These are phyloP conservation scores for Anorthoa munda DNA, from an alignment of 2,888 invertebrate genomes.

Conservation along the genomic window DNA sequence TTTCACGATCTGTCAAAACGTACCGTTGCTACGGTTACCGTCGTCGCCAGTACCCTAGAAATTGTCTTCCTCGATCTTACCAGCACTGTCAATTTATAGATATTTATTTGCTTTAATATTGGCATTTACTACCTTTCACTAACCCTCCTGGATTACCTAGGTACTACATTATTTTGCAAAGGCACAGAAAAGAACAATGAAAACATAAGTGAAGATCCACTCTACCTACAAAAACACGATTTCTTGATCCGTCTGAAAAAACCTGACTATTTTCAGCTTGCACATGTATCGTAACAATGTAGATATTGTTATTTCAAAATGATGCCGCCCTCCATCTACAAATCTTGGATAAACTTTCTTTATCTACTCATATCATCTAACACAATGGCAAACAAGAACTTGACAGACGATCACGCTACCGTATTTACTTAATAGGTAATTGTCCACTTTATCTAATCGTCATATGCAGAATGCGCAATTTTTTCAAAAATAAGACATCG, in stretches of 20 bases:
- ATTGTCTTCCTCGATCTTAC: conserved; percentile 51
- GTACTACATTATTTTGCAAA: neutral
- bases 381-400: conserved; percentile 44
- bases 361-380: conserved; percentile 25
- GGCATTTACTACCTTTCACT: neutral
- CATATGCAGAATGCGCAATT: conserved; percentile 46
- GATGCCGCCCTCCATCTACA: conserved; percentile 16
- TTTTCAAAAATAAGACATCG: conserved; percentile 80
- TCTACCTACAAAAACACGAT: neutral
- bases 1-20: conserved; percentile 66
- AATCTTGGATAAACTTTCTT: conserved; percentile 33
- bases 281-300: conserved; percentile 16
- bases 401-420: conserved; percentile 50
- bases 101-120: conserved; percentile 28
- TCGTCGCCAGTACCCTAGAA: conserved; percentile 53
- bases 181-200: conserved; percentile 1
- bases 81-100: conserved; percentile 32
- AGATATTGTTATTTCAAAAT: conserved; percentile 29
- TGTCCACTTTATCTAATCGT: conserved; percentile 64
- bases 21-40: conserved; percentile 64
- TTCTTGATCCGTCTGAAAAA: conserved; percentile 18
- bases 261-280: conserved; percentile 28
- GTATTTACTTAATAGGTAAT: conserved; percentile 55
- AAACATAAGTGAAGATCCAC: neutral
- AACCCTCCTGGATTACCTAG: neutral